phyloP scores from a whole-genome alignment of 2,888 invertebrate genomes.

The Slavum lentiscoides region DNA sequence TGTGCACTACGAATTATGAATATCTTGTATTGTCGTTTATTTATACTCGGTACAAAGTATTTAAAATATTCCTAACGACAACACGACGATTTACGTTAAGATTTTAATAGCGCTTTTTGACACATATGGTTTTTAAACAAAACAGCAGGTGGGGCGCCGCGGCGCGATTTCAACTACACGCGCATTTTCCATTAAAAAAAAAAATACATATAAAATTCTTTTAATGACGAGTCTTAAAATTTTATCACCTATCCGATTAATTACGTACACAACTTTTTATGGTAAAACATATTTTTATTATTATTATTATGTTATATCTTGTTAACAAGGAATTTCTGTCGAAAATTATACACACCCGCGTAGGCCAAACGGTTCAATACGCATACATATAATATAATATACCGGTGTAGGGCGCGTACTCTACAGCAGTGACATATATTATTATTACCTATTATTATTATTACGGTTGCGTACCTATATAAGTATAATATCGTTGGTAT shows the following conservation, averaged over 20 bases:
- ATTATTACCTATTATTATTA: not conserved
- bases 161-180: not conserved
- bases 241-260: constrained; percentile 38
- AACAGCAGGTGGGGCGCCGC: constrained; percentile 34
- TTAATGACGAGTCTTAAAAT: constrained; percentile 37
- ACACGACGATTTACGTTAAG: too few species aligned
- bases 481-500: too few species aligned
- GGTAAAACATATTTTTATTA: not conserved
- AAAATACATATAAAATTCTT: not conserved
- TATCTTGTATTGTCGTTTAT: too few species aligned
- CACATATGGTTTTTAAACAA: not conserved
- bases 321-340: not conserved
- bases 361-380: too few species aligned
- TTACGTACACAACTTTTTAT: constrained; percentile 5
- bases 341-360: too few species aligned
- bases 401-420: too few species aligned
- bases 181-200: not conserved
- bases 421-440: not conserved
- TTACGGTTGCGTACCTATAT: too few species aligned
- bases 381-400: too few species aligned
- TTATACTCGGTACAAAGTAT: too few species aligned
- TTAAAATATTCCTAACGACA: too few species aligned
- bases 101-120: too few species aligned
- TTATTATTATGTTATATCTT: not conserved
- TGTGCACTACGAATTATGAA: too few species aligned